phyloP scores from a whole-genome alignment of 2,797 vertebrate species.

The Urosaurus nigricauda region DNA sequence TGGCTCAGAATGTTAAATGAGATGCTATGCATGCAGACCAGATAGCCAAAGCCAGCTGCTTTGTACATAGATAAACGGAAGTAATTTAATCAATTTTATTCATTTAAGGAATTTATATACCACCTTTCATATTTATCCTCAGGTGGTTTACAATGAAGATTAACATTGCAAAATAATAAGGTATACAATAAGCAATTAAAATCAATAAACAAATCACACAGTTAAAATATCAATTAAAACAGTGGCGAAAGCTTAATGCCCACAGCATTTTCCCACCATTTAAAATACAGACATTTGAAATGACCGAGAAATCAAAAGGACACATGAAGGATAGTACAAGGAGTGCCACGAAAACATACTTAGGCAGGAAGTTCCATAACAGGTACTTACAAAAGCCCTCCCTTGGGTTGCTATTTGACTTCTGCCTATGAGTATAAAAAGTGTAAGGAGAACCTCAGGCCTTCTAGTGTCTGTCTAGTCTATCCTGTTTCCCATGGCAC shows the following conservation, averaged over 20 bases:
- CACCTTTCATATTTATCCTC: background rate
- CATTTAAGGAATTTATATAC: background rate
- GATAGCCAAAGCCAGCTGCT: background rate
- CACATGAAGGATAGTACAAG: background rate
- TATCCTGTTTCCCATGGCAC: background rate
- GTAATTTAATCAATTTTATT: conserved; percentile 13
- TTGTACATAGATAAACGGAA: background rate
- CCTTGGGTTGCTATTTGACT: background rate
- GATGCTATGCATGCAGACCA: background rate
- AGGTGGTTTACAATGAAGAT: background rate
- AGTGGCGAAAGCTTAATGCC: background rate
- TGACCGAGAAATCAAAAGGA: background rate
- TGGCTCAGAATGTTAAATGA: background rate
- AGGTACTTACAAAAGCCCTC: background rate
- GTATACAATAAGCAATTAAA: conserved; percentile 1
- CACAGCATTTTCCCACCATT: background rate
- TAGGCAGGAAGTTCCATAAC: background rate
- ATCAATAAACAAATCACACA: conserved; percentile 7
- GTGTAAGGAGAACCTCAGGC: background rate
- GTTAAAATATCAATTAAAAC: background rate
- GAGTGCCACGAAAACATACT: no score
- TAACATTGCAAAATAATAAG: background rate
- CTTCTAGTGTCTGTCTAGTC: background rate
- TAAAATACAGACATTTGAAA: background rate
- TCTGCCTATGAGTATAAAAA: background rate